A percentile compares a stretch with the other conserved stretches of the same genome.
These are phyloP conservation scores for Balearica regulorum DNA, from an alignment of 2,797 vertebrate species.

Conservation along the genomic window DNA sequence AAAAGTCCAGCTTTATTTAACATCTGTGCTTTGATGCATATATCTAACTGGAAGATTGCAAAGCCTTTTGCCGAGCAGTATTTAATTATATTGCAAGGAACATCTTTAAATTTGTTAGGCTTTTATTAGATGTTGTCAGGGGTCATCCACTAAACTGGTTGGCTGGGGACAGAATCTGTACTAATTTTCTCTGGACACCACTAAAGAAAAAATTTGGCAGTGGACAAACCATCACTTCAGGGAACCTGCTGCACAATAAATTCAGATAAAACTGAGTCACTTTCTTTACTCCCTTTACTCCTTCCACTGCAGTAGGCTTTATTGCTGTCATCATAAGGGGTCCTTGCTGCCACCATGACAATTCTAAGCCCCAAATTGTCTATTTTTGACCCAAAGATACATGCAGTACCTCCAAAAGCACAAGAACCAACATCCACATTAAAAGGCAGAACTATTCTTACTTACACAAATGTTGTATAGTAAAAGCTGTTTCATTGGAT, in stretches of 20 bases:
- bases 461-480: not conserved
- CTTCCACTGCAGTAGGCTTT: not conserved
- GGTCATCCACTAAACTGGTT: not conserved
- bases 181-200: not conserved
- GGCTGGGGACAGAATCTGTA: not conserved
- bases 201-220: not conserved
- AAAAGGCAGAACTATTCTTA: not conserved
- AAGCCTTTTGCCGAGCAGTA: not conserved
- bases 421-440: not conserved
- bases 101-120: not conserved
- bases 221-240: not conserved
- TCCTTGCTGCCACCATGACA: not conserved
- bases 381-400: not conserved
- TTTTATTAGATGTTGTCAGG: not conserved
- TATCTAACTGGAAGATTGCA: not conserved
- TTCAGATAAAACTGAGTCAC: not conserved
- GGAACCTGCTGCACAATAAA: not conserved
- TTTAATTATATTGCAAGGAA: not conserved
- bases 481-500: not conserved
- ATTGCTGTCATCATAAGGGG: not conserved
- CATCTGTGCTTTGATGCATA: constrained; percentile 39
- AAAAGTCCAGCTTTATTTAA: constrained; percentile 9
- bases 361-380: not conserved
- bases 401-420: not conserved
- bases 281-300: not conserved